These are phyloP conservation scores for Eulemur albifrons DNA, from an alignment of 2,797 vertebrate genomes.

Conservation along the genomic window DNA sequence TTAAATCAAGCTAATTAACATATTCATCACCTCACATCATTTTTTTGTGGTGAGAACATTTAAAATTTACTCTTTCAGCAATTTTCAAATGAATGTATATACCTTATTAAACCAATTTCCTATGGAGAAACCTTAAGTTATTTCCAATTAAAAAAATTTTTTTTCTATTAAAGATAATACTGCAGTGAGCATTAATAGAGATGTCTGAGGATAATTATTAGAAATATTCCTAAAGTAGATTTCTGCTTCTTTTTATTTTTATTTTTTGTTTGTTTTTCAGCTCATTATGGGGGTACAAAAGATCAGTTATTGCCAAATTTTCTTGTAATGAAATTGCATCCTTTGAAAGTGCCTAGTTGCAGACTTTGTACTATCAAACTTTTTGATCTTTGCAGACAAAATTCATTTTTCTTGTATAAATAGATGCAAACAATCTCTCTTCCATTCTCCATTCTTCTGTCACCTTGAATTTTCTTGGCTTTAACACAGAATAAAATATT, in stretches of 20 bases:
- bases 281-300: too few species aligned
- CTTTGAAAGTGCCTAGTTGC: not conserved
- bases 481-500: slow-evolving; percentile 11
- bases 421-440: not conserved
- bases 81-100: not conserved
- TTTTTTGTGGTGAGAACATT: not conserved
- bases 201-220: not conserved
- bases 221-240: not conserved
- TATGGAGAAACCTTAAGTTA: not conserved
- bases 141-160: not conserved
- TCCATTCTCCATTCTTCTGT: not conserved
- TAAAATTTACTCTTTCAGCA: not conserved
- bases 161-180: slow-evolving; percentile 6
- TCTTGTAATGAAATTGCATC: not conserved
- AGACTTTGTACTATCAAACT: not conserved
- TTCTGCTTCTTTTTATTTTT: not conserved
- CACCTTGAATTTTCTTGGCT: slow-evolving; percentile 45
- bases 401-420: not conserved
- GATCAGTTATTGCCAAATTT: not conserved
- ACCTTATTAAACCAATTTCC: not conserved
- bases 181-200: not conserved
- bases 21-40: not conserved
- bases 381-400: not conserved
- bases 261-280: too few species aligned
- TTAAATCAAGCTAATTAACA: not conserved